Evolutionary conservation across 2,797 vertebrate species (phyloP), one percentile per base, ranked within the genome.

Genomic region (Bovichtus variegatus): DNA sequence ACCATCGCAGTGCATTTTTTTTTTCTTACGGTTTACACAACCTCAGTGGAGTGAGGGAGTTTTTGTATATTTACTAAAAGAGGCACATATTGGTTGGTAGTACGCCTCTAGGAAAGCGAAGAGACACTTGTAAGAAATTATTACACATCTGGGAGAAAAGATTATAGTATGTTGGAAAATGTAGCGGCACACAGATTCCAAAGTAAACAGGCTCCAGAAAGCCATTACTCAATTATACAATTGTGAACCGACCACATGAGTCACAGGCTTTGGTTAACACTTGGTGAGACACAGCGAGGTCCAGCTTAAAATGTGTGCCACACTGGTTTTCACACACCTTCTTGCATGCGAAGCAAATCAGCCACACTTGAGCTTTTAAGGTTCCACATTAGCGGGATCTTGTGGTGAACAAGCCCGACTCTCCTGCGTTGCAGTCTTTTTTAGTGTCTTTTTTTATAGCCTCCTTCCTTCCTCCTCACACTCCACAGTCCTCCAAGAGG

Each of bases 401-500:
- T 36, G 59, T 23, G 66, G 85, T 90, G 89, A 90, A 93, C 80
- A 91, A 85, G 78, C 62, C 67, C 29, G n/a, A 74, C 75, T 87
- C 87, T 87, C 74, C 87, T 50, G 54, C 58, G 74, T 65, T 50
- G 80, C 83, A 70, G 81, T 81, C 62, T 78, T 86, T 90, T 91
- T 91, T 84, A 92, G 86, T 91, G 85, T 91, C 90, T 88, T 92
- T 95, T n/a, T n/a, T 95, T 94, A 95, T 92, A 91, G 90, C 91
- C 87, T 87, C 90, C 91, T 91, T 92, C 92, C 93, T 94, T 92
- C 91, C 91, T 94, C 88, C 90, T 88, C 80, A 73, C 91, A 86
- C 87, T 80, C 83, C 64, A 49, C 88, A 81, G 81, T 88, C 90
- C 78, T 87, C 87, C 25, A 82, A 82, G 80, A 81, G 85, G 86